Evolutionary conservation across 2,797 vertebrate species (phyloP).

Genomic region (Sphenopsis melanotis): DNA sequence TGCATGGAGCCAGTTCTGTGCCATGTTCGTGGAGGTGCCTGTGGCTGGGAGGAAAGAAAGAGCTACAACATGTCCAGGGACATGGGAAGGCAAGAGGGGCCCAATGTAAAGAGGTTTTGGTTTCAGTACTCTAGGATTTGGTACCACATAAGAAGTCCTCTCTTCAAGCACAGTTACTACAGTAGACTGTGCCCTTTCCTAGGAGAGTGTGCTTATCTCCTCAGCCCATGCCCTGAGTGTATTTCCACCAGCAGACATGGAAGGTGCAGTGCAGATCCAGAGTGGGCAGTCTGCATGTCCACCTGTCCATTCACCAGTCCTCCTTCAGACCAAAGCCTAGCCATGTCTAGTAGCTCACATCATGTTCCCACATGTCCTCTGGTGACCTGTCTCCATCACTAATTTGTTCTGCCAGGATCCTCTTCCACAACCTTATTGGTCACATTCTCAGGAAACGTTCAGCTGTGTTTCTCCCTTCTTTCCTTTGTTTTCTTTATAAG

Average conservation of each 20-base stretch:
- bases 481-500: background rate
- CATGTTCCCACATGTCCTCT: background rate
- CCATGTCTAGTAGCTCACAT: background rate
- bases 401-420: background rate
- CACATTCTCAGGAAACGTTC: background rate
- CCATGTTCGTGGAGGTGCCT: background rate
- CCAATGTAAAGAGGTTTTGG: background rate
- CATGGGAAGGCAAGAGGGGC: background rate
- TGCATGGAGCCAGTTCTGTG: background rate
- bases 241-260: background rate
- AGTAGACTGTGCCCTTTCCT: background rate
- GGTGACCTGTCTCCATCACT: background rate
- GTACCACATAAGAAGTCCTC: background rate
- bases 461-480: background rate
- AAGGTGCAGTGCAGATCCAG: background rate
- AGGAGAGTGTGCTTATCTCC: background rate
- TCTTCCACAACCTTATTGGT: background rate
- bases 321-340: background rate
- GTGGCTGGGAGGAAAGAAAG: background rate
- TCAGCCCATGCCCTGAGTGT: background rate
- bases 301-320: background rate
- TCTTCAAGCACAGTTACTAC: background rate
- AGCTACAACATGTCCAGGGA: background rate
- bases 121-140: background rate
- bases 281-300: background rate